Conservation (phyloP, 2,113 vertebrate genomes). For the Catharus fuscescens region DNA sequence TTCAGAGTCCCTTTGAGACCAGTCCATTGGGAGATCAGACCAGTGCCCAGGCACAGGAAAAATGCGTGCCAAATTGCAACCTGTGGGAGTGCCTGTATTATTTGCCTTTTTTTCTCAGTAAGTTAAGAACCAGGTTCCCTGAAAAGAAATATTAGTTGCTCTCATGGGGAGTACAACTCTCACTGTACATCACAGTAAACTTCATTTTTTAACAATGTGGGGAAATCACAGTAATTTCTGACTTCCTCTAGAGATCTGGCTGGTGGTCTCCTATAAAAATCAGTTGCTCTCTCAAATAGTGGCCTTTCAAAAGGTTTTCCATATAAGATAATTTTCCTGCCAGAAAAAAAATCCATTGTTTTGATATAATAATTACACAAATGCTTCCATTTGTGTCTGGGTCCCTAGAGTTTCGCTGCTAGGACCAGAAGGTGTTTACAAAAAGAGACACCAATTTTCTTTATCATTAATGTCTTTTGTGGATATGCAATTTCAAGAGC, state of each 20-base stretch:
- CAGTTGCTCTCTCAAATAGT: background rate
- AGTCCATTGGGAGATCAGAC: background rate
- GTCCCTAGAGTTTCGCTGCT: background rate
- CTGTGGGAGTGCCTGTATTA: background rate
- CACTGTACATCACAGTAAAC: background rate
- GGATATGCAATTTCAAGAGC: background rate
- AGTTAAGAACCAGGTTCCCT: background rate
- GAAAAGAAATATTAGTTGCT: background rate
- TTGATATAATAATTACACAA: background rate
- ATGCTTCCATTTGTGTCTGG: background rate
- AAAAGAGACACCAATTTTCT: background rate
- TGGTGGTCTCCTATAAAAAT: background rate
- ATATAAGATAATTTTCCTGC: background rate
- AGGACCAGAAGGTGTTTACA: slow-evolving; percentile 7
- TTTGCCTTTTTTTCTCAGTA: background rate
- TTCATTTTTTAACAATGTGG: background rate
- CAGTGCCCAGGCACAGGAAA: background rate
- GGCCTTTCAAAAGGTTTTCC: background rate
- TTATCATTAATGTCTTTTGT: background rate
- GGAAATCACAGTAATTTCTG: background rate
- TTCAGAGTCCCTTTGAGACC: background rate
- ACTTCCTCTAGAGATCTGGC: background rate
- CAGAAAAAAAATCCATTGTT: background rate
- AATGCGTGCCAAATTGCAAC: background rate
- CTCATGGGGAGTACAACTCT: background rate